Evolutionary conservation across 2,113 vertebrate species (phyloP).

Genomic region (Emydura subglobosa): DNA sequence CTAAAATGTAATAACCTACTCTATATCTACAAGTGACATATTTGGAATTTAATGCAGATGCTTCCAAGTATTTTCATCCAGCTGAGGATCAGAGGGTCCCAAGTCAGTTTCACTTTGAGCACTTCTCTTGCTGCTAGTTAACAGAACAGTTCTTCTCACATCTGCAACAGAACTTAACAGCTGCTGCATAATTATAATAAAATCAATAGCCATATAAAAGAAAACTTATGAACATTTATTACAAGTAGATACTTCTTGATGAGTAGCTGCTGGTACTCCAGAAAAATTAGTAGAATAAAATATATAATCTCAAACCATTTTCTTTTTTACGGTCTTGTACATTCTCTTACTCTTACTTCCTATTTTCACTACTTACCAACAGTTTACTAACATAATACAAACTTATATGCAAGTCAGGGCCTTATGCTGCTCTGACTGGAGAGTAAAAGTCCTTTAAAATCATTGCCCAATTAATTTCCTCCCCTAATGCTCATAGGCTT

Average conservation of each 20-base stretch:
- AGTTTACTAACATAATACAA: neutral
- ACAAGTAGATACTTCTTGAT: neutral
- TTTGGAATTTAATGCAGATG: neutral
- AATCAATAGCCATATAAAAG: neutral
- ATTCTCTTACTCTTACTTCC: neutral
- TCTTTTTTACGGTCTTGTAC: neutral
- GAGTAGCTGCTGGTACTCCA: neutral
- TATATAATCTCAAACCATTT: rapidly evolving
- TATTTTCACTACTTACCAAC: neutral
- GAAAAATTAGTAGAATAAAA: neutral
- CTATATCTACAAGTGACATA: neutral
- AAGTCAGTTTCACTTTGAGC: neutral
- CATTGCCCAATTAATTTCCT: neutral
- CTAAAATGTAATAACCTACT: neutral
- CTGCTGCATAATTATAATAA: neutral
- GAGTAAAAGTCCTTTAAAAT: neutral
- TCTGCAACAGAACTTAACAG: neutral
- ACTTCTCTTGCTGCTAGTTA: neutral
- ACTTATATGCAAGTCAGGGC: neutral
- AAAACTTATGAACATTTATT: neutral
- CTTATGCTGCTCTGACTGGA: neutral
- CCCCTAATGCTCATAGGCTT: neutral
- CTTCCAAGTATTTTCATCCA: neutral
- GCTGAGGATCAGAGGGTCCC: neutral
- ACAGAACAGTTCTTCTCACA: neutral